phyloP scores from a whole-genome alignment of 2,113 vertebrate genomes.

The Thomomys bottae region DNA sequence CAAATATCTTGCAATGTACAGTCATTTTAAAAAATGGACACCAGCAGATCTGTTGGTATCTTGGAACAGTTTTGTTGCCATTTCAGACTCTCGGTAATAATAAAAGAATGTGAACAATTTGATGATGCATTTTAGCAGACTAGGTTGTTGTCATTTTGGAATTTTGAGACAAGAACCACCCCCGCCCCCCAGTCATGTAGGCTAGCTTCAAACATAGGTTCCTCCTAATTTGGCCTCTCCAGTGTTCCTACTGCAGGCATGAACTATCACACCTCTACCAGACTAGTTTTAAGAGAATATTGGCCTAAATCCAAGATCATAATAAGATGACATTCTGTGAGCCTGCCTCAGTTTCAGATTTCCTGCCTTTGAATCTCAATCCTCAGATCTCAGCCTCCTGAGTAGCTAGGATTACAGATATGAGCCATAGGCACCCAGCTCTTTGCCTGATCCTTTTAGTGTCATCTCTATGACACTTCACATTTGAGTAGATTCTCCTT shows the following conservation, averaged over 20 bases:
- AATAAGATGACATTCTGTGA: neutral
- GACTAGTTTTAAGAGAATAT: slow-evolving; percentile 10
- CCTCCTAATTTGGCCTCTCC: too few species aligned
- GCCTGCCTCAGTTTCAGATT: neutral
- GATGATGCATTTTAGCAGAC: neutral
- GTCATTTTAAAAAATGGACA: neutral
- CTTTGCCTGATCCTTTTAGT: neutral
- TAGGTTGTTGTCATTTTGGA: too few species aligned
- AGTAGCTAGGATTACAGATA: too few species aligned
- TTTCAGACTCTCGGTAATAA: slow-evolving; percentile 26
- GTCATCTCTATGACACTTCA: neutral
- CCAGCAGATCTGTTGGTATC: neutral
- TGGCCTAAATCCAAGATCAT: neutral
- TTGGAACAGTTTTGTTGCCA: neutral
- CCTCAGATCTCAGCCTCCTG: too few species aligned
- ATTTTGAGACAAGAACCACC: too few species aligned
- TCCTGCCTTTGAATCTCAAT: too few species aligned
- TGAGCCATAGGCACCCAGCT: neutral
- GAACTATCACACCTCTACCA: neutral
- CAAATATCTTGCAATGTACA: neutral
- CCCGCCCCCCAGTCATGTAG: too few species aligned
- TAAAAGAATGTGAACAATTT: neutral
- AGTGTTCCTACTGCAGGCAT: too few species aligned
- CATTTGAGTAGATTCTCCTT: neutral
- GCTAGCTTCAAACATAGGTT: too few species aligned